Evolutionary conservation across 2,888 invertebrate species (phyloP).

Genomic region (Lysandra coridon): DNA sequence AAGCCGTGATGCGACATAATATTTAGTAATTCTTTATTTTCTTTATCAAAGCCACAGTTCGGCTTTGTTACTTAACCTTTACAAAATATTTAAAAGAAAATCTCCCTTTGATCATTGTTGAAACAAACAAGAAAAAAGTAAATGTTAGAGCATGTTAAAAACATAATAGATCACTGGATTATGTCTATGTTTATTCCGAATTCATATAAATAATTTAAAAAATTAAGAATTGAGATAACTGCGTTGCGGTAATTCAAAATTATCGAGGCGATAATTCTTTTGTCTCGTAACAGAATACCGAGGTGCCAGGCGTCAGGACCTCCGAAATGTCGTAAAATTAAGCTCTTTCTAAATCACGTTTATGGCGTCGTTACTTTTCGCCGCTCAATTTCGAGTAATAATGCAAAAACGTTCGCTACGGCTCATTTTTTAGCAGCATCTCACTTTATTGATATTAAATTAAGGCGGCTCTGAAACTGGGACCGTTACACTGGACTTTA

Average conservation of each 20-base stretch:
- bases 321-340: slow-evolving; percentile 17
- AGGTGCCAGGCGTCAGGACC: background rate
- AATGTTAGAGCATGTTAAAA: background rate
- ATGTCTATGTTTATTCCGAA: no score
- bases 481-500: background rate
- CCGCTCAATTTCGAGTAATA: slow-evolving; percentile 25
- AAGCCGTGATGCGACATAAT: background rate
- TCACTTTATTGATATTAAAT: background rate
- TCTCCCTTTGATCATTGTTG: background rate
- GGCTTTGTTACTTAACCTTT: background rate
- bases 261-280: slow-evolving; percentile 3
- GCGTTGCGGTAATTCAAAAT: background rate
- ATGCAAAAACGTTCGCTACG: slow-evolving; percentile 4
- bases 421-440: slow-evolving; percentile 1
- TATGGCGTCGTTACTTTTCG: slow-evolving; percentile 19
- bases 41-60: background rate
- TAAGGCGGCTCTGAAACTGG: background rate
- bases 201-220: no score
- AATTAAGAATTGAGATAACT: background rate
- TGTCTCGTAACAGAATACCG: slow-evolving; percentile 15
- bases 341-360: slow-evolving; percentile 28
- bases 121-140: background rate
- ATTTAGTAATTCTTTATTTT: background rate
- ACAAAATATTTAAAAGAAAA: background rate
- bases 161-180: no score